These are phyloP conservation scores for Ichneumon xanthorius DNA, from an alignment of 2,888 invertebrate genomes.

Conservation along the genomic window DNA sequence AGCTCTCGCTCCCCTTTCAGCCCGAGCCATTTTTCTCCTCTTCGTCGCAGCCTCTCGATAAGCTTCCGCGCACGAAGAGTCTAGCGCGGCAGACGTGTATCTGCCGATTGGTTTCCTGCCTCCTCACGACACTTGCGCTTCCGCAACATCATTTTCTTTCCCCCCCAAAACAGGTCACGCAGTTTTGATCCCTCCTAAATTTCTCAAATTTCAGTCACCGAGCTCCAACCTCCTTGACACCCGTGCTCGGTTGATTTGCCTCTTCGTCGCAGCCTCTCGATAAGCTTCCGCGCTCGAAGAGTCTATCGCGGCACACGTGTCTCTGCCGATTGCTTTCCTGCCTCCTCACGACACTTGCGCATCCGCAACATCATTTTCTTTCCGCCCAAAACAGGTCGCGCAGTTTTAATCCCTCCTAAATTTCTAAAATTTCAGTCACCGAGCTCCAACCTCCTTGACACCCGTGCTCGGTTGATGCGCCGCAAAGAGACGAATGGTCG, in stretches of 20 bases:
- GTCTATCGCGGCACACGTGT: neutral
- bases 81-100: neutral
- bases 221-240: neutral
- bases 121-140: neutral
- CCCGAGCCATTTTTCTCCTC: neutral
- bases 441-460: too few relatives aligned
- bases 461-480: neutral
- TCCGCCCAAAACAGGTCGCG: too few relatives aligned
- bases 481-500: neutral
- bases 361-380: neutral
- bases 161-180: too few relatives aligned
- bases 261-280: neutral
- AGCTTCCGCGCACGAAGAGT: neutral
- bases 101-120: neutral
- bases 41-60: neutral
- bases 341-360: neutral
- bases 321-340: neutral
- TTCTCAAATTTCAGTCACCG: too few relatives aligned
- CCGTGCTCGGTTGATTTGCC: neutral
- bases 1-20: neutral
- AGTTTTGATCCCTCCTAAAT: too few relatives aligned
- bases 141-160: neutral
- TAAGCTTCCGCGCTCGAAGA: constrained; percentile 1
- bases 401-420: too few relatives aligned
- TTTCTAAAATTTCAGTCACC: too few relatives aligned